Evolutionary conservation across 2,113 vertebrate genomes (phyloP).

Genomic region (Mirza zaza): DNA sequence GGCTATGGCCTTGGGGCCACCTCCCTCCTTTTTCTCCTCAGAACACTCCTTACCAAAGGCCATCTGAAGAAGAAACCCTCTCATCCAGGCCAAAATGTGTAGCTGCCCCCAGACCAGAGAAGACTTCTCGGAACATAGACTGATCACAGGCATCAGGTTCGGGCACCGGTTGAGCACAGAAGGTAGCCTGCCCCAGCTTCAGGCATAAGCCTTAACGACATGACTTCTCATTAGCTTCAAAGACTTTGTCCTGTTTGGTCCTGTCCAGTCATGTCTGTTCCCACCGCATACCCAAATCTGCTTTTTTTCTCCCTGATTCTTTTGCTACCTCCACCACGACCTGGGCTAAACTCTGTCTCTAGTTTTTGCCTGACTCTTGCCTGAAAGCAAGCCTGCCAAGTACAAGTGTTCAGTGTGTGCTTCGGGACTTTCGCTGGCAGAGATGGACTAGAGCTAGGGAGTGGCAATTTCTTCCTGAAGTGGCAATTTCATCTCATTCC

Average conservation of each 20-base stretch:
- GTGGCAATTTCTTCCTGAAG: not conserved
- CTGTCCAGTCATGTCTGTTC: not conserved
- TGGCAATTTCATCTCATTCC: not conserved
- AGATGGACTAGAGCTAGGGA: not conserved
- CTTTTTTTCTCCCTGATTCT: not conserved
- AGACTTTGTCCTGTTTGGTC: not conserved
- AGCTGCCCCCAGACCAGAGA: not conserved
- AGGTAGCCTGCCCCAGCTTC: not conserved
- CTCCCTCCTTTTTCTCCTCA: not conserved
- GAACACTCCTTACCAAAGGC: not conserved
- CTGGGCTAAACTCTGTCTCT: not conserved
- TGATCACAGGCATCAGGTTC: not conserved
- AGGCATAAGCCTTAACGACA: not conserved
- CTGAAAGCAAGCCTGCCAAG: not conserved
- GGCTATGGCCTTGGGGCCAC: not conserved
- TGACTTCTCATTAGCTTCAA: not conserved
- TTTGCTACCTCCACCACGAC: not conserved
- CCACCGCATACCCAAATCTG: not conserved
- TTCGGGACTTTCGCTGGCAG: not conserved
- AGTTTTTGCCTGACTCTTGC: not conserved
- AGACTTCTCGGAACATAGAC: rapidly evolving
- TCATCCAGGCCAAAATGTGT: not conserved
- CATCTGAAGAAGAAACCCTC: not conserved
- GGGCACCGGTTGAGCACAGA: not conserved
- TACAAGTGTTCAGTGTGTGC: not conserved